Evolutionary conservation across 1,140 invertebrate genomes (phyloP).

Genomic region (Cyrtorhinus lividipennis): DNA sequence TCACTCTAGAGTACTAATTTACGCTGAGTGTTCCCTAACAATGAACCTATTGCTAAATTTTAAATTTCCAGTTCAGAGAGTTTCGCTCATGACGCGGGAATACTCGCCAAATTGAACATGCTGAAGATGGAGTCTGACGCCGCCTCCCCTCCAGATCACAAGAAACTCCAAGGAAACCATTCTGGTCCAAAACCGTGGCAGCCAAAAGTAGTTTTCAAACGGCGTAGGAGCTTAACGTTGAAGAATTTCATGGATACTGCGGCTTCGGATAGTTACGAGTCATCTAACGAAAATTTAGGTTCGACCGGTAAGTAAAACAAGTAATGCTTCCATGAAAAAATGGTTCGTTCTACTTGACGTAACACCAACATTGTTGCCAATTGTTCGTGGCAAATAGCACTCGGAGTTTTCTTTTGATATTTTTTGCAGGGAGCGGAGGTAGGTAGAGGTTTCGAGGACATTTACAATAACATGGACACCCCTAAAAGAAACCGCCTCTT

Average conservation of each 20-base stretch:
- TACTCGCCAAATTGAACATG: constrained; percentile 50
- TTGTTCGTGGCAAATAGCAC: no score
- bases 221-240: constrained; percentile 22
- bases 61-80: constrained; percentile 54
- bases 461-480: constrained; percentile 13
- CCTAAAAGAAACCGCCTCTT: constrained; percentile 12
- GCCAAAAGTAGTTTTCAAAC: not conserved
- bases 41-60: no score
- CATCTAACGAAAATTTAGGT: constrained; percentile 24
- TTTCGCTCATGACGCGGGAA: constrained; percentile 58
- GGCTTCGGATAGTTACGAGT: constrained; percentile 21
- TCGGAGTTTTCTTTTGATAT: no score
- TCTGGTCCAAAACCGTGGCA: not conserved
- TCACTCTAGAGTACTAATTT: not conserved
- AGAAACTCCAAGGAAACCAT: not conserved
- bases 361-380: no score
- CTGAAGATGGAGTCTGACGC: constrained; percentile 24
- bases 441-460: constrained; percentile 14
- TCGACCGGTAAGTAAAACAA: constrained; percentile 11
- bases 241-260: constrained; percentile 14
- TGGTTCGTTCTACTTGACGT: not conserved
- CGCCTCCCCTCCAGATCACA: not conserved
- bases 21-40: no score
- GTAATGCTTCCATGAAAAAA: not conserved
- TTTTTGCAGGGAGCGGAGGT: constrained; percentile 2